Evolutionary conservation across 2,113 vertebrate species (phyloP), one percentile per base, ranked within the genome.

Genomic region (Upupa epops): DNA sequence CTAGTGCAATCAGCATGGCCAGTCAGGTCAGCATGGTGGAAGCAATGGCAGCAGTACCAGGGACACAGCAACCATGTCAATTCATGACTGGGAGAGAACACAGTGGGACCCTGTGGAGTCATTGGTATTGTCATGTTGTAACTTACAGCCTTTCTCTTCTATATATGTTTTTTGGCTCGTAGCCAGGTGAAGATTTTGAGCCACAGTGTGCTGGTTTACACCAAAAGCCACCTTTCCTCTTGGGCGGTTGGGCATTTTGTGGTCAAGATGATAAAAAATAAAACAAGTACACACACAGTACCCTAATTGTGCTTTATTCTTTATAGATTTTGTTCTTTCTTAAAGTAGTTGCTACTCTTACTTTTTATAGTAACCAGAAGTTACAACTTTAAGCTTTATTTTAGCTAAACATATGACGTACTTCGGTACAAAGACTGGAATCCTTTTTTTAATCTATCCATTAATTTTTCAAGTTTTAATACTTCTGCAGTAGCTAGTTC

Each of bases 1-100:
- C 37, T 15, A 5, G 36, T 9, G 52, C 61, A 4, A 1, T 8
- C 0, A 0, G 49, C 49, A 19, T 19, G 34, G 37, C 28, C 16
- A 0, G 3, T 26, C 54, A 45, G 51, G 28, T 36, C n/a, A 20
- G 85, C 55, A 8, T 16, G 7, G 17, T 32, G 48, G 63, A 81
- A 55, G 46, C 46, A 48, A 11, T 42, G 15, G 40, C 40, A 12
- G 59, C 31, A 2, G 31, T 31, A 69, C 22, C 54, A 1, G 3
- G 3, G 65, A 16, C 16, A 24, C 7, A 3, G 45, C 28, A 34
- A 42, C 63, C 8, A 31, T 48, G 36, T 18, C 17, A 4, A 1
- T 6, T 34, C 75, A 4, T 4, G 32, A 8, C 86, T 52, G 34
- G 7, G 46, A 22, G 1, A 52, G 36, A 16, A 21, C 11, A 22